Evolutionary conservation across 2,888 invertebrate species (phyloP), one percentile per base, ranked within the genome.

Genomic region (Agonopterix alstromeriana): DNA sequence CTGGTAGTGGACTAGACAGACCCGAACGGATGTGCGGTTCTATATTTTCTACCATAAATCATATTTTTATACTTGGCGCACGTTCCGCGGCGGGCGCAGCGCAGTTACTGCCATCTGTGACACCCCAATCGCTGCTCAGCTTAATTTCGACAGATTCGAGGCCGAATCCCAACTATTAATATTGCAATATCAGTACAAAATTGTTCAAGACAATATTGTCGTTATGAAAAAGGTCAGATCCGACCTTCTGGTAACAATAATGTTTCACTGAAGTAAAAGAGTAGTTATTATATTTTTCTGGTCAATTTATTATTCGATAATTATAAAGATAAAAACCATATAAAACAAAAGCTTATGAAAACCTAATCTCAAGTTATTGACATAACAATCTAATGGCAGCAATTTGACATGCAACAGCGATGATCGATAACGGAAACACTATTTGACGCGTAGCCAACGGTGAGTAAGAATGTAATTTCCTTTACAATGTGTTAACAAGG

Each of bases 401-500:
- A 76, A 83, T 85, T 83, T 70, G 79, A 76, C 68, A 77, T 71
- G 83, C 67, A 71, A 73, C 67, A 76, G 67, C 65, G 79, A 77
- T 76, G 81, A 78, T 83, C 78, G 79, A 82, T 82, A 84, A 79
- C 82, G 79, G 78, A 82, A 80, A 76, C 72, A 67, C 68, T 73
- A 73, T 76, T 79, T 72, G 77, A 73, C 70, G 73, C 70, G 63
- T 66, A 63, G 66, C 70, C 69, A 75, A 73, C 70, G 73, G 74
- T 78, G 76, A 70, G 75, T 79, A 82, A 82, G 81, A 84, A 84
- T 77, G 82, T 86, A 84, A 85, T 87, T 87, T 86, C 83, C 85
- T 82, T 77, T 81, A 86, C 83, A 81, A 83, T 78, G 84, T 87
- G 87, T 85, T 87, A 88, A 87, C 87, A 87, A 87, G 86, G 85